Base-by-base conservation (phyloP, 2,888 invertebrate species). In the Chymomyza procnemis region DNA sequence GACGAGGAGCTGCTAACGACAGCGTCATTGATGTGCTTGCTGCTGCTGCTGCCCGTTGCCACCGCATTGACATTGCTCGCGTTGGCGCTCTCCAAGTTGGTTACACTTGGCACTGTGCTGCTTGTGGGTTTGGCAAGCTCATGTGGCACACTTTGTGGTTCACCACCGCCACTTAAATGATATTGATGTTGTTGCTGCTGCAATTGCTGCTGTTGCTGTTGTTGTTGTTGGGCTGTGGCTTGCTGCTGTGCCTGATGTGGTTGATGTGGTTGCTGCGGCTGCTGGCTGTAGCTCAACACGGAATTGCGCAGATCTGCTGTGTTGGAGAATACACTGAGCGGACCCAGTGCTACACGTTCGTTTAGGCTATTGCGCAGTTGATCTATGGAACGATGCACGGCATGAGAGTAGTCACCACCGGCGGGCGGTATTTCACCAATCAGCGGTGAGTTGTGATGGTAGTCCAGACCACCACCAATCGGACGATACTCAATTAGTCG, bases 351-450 rank as follows among this genome's bases (percentile, higher is more conserved):
- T 75, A 97, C 91, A n/a, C 91, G 90, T 61, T 91, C 93, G 41
- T 93, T 93, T 80, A 94, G 92, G 48, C 93, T 93, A 70, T 91
- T 91, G 77, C 94, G 91, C 76, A 94, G 89, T 81, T 94, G 94
- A 76, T 94, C 94, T 89, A 94, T 94, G 76, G 94, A 94, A 80
- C 94, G 92, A 87, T 94, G 94, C 84, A 94, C 93, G 74, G 93
- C 93, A 64, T 93, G 93, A 77, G 93, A 93, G 88, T 94, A 94
- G 77, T 94, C 94, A 1, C 91, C 91, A 79, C 93, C 90, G 16
- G 76, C 78, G 14, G 89, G 89, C 47, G 94, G 94, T 88, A 94
- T 94, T 90, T 94, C 94, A 0, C 94, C 94, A 92, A 94, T 94
- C 14, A 94, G 88, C 8, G 94, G 94, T 14, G 94, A 94, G 69